A percentile compares a stretch with the other conserved stretches of the same genome.
Conservation (phyloP, 2,113 vertebrate genomes). For the Erinaceus europaeus region DNA sequence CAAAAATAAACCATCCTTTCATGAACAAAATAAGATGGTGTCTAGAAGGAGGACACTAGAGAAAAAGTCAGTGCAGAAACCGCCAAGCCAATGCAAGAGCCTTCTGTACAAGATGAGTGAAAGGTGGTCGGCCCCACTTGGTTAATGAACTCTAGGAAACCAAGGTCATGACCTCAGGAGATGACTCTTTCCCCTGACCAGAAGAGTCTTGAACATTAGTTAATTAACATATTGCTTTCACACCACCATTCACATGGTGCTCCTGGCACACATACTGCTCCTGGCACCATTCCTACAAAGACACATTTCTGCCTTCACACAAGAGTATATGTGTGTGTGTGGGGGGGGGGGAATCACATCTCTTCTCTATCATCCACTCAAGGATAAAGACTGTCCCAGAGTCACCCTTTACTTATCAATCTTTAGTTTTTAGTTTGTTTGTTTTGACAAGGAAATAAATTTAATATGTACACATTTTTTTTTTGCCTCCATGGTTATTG, state of each 20-base stretch:
- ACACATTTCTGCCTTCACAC: not conserved
- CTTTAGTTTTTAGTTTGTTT: not conserved
- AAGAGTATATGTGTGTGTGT: too few relatives aligned
- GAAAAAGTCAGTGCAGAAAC: not conserved
- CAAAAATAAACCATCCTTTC: not conserved
- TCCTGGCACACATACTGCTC: too few relatives aligned
- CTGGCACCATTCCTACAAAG: not conserved
- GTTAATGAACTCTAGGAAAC: not conserved
- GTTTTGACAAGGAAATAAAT: too few relatives aligned
- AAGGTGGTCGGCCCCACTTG: not conserved
- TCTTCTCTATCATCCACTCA: too few relatives aligned
- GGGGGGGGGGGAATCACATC: accelerated
- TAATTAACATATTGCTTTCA: not conserved
- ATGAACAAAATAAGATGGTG: not conserved
- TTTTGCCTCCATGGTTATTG: too few relatives aligned
- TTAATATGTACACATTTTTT: too few relatives aligned
- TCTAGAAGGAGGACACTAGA: not conserved
- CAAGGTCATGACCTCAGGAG: not conserved
- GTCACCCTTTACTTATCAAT: not conserved
- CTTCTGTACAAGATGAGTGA: not conserved
- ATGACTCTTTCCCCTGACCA: not conserved
- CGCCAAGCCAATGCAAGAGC: not conserved
- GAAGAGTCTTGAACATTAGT: not conserved
- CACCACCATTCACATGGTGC: too few relatives aligned
- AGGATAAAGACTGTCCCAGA: not conserved